Evolutionary conservation across 1,140 invertebrate species (phyloP).

Genomic region (Episyrphus balteatus): DNA sequence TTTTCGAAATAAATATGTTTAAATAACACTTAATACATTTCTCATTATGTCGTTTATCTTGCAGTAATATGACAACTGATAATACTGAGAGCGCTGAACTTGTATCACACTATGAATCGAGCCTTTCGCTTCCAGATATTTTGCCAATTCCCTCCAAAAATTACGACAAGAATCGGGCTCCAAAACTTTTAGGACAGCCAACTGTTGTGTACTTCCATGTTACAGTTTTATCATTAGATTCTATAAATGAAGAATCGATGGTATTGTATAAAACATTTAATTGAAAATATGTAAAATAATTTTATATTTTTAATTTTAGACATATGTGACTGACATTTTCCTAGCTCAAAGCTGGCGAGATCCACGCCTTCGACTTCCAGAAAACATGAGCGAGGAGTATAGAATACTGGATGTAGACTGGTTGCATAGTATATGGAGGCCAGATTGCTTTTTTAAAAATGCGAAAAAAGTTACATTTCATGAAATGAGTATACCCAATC

Average conservation of each 20-base stretch:
- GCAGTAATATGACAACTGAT: slow-evolving; percentile 1
- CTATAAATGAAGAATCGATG: slow-evolving; percentile 88
- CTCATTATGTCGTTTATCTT: too few species aligned
- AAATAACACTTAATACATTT: too few species aligned
- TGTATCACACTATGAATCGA: slow-evolving; percentile 43
- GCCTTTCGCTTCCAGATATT: slow-evolving; percentile 67
- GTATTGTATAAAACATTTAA: slow-evolving; percentile 39
- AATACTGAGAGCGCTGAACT: slow-evolving; percentile 34
- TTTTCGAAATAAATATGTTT: too few species aligned
- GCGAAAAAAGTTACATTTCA: slow-evolving; percentile 88
- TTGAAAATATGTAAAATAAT: not conserved
- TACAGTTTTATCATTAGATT: slow-evolving; percentile 75
- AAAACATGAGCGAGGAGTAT: slow-evolving; percentile 88
- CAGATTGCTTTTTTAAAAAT: slow-evolving; percentile 88
- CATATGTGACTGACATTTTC: slow-evolving; percentile 85
- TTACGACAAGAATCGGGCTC: slow-evolving; percentile 82
- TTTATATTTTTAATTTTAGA: slow-evolving; percentile 42
- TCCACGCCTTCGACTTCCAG: slow-evolving; percentile 68
- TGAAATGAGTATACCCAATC: slow-evolving; percentile 90
- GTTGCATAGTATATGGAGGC: slow-evolving; percentile 83
- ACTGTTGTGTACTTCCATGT: slow-evolving; percentile 83
- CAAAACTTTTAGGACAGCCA: slow-evolving; percentile 71
- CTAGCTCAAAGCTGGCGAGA: slow-evolving; percentile 85
- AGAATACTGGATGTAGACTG: slow-evolving; percentile 80
- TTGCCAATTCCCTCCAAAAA: slow-evolving; percentile 70